These are phyloP conservation scores for Drosophila rhopaloa DNA, from an alignment of 1,140 invertebrate genomes.

Conservation along the genomic window DNA sequence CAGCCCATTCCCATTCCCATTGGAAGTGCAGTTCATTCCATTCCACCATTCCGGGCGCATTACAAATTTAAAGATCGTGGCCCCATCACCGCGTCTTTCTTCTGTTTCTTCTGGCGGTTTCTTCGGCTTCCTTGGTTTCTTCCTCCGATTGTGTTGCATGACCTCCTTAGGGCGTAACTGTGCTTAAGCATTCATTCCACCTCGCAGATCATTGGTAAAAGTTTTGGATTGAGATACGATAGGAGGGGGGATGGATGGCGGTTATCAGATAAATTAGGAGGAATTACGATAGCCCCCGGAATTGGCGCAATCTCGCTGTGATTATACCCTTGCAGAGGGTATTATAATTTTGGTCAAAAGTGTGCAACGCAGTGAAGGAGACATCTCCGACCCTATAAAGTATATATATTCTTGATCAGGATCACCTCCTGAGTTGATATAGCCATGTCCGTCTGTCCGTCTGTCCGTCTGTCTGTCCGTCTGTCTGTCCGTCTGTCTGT, in stretches of 20 bases:
- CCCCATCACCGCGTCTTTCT: constrained; percentile 37
- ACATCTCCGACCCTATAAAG: too few species aligned
- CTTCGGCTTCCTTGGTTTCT: constrained; percentile 12
- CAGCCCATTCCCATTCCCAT: constrained; percentile 17
- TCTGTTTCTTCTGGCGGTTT: constrained; percentile 24
- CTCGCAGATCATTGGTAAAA: constrained; percentile 30
- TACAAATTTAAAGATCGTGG: constrained; percentile 51
- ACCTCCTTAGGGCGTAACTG: constrained; percentile 78
- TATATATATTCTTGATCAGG: too few species aligned
- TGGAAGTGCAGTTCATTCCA: constrained; percentile 23
- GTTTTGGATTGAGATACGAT: not conserved
- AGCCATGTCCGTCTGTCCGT: too few species aligned
- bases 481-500: too few species aligned
- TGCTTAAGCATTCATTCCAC: constrained; percentile 57
- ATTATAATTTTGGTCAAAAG: too few species aligned
- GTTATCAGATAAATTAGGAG: too few species aligned
- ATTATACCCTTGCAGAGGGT: too few species aligned
- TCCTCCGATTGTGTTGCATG: constrained; percentile 53
- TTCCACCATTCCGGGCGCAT: constrained; percentile 31
- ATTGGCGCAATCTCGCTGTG: constrained; percentile 15
- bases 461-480: too few species aligned
- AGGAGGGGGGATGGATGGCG: too few species aligned
- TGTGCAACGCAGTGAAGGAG: too few species aligned
- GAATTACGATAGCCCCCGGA: not conserved
- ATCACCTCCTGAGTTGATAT: too few species aligned